phyloP scores from a whole-genome alignment of 2,888 invertebrate genomes.

The Dysmachus trigonus region DNA sequence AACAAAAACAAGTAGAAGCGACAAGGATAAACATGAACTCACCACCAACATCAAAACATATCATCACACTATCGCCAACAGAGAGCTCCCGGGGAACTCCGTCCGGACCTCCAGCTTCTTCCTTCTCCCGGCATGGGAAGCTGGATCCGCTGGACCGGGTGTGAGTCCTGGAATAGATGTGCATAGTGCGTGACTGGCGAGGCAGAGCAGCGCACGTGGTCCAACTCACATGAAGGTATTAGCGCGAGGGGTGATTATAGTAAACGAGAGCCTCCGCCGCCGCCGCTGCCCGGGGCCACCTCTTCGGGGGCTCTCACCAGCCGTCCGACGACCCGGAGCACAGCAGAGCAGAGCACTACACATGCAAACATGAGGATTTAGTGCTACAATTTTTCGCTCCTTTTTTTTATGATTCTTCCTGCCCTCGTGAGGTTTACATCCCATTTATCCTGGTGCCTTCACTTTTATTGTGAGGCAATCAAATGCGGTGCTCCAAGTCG shows the following conservation, averaged over 20 bases:
- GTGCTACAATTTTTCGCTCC: conserved; percentile 18
- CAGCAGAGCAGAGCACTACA: background rate
- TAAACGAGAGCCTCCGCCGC: background rate
- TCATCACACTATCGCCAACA: conserved; percentile 48
- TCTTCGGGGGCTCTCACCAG: background rate
- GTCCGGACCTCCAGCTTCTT: background rate
- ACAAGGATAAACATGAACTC: conserved; percentile 41
- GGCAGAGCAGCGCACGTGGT: conserved; percentile 63
- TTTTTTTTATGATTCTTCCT: conserved; percentile 36
- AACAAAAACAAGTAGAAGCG: conserved; percentile 38
- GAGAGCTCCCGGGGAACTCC: background rate
- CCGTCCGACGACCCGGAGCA: background rate
- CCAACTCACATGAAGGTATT: conserved; percentile 64
- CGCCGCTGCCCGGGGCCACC: background rate
- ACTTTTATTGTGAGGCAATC: conserved; percentile 43
- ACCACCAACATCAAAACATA: conserved; percentile 46
- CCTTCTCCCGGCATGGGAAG: background rate
- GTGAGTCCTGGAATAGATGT: conserved; percentile 28
- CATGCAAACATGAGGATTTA: conserved; percentile 40
- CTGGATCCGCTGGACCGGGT: background rate
- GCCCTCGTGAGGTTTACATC: conserved; percentile 33
- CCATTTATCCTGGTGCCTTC: conserved; percentile 39
- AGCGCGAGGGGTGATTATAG: conserved; percentile 56
- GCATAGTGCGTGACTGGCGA: conserved; percentile 41
- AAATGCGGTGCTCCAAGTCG: conserved; percentile 1